phyloP scores from a whole-genome alignment of 2,113 vertebrate species.

The Gavialis gangeticus region DNA sequence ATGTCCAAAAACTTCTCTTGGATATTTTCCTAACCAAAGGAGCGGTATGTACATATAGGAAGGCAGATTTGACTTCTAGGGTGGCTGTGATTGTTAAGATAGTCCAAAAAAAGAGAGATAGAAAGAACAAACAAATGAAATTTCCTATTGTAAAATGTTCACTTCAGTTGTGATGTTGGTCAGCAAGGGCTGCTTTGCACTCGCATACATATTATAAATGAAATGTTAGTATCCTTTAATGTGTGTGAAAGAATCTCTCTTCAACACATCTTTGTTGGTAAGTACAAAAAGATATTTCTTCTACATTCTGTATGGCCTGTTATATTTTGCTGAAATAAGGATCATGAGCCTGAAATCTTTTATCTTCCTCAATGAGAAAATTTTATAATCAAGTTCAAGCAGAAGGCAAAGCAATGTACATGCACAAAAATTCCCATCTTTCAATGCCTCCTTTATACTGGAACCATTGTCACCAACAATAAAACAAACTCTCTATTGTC shows the following conservation, averaged over 20 bases:
- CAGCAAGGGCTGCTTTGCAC: neutral
- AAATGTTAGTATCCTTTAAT: neutral
- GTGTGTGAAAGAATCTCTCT: neutral
- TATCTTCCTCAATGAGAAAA: constrained; percentile 11
- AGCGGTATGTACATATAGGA: neutral
- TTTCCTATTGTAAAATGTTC: neutral
- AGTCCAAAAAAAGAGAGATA: neutral
- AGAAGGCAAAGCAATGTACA: neutral
- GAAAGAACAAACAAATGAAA: neutral
- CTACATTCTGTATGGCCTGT: constrained; percentile 4
- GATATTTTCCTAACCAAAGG: neutral
- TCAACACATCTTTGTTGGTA: neutral
- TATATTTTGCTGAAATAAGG: neutral
- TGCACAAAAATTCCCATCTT: neutral
- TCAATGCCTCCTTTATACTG: neutral
- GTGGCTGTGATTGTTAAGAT: neutral
- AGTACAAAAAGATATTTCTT: neutral
- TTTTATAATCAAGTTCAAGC: constrained; percentile 32
- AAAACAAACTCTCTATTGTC: neutral
- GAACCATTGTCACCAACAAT: neutral
- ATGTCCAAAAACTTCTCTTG: neutral
- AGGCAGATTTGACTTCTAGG: neutral
- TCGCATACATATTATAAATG: neutral
- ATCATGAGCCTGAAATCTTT: constrained; percentile 10
- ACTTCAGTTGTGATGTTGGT: neutral